A percentile compares a stretch with the other conserved stretches of the same genome.
Conservation (phyloP, 2,113 vertebrate genomes). For the Hemiprocne comata region DNA sequence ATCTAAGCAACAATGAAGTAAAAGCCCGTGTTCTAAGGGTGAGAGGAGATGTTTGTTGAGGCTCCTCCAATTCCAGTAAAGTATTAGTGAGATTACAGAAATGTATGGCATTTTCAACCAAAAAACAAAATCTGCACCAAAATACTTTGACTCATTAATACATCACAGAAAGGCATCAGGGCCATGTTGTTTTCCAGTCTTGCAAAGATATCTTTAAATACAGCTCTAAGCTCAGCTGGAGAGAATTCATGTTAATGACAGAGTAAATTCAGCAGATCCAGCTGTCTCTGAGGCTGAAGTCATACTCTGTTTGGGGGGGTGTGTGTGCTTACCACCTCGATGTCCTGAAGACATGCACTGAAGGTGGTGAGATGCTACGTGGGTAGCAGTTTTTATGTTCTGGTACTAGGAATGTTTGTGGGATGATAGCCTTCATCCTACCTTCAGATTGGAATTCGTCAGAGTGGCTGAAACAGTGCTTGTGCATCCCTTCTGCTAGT, state of each 20-base stretch:
- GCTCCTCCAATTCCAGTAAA: not conserved
- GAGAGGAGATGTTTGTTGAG: not conserved
- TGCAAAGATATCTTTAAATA: not conserved
- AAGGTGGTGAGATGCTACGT: not conserved
- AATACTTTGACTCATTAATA: not conserved
- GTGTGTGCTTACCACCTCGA: no score
- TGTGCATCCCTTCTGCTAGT: not conserved
- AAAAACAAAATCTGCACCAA: not conserved
- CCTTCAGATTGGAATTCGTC: not conserved
- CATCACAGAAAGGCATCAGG: not conserved
- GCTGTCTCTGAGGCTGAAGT: not conserved
- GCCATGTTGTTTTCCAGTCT: not conserved
- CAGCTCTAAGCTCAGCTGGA: not conserved
- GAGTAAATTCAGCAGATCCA: not conserved
- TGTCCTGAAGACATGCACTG: not conserved
- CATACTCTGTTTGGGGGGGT: accelerated
- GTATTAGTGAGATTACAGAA: not conserved
- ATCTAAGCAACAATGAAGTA: not conserved
- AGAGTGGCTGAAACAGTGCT: not conserved
- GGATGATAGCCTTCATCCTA: not conserved
- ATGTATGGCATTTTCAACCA: not conserved
- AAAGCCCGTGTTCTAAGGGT: not conserved
- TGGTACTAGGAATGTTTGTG: not conserved
- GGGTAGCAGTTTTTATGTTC: not conserved
- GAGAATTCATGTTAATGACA: not conserved